Base-by-base conservation (phyloP, 2,888 invertebrate species). In the Beris morrisii region DNA sequence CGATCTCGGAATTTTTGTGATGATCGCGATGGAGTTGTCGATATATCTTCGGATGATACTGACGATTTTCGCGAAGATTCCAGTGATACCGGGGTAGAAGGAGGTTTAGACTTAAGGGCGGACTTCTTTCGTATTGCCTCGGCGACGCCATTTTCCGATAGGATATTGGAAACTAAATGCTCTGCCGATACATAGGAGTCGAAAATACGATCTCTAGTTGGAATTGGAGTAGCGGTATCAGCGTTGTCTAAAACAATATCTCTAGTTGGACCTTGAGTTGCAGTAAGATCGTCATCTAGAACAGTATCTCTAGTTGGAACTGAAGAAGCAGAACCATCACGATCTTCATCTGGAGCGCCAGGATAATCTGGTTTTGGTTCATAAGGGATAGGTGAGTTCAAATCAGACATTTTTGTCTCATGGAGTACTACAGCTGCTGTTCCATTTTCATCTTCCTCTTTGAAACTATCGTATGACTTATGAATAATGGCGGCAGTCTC, bases 401-500 rank as follows among this genome's bases (percentile, higher is more conserved):
- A 32, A 9, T 52, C 52, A 52, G 48, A 22, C 22, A 15, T 48
- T 13, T 13, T 22, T 48, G 5, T 22, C 48, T 48, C 22, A 1
- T 12, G 6, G 22, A 22, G 6, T 48, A 15, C 9, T 12, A 22
- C 13, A 4, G 4, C 5, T 2, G 22, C 45, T n/a, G 45, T 5
- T 31, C n/a, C 31, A n/a, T 54, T 54, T 54, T 54, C 43, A 4
- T 68, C 70, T 28, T 71, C 66, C 13, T 70, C 71, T 28, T 64
- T 58, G 4, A 73, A 64, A 38, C 71, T 72, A 1, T 70, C 71
- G 66, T 74, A 75, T 61, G 73, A 73, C 52, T 72, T 77, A 58
- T 78, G 78, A 4, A 78, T 73, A n/a, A 75, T 77, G 13, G 75
- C 78, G 6, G 78, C 77, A 11, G 75, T 74, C 64, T 78, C 75